Evolutionary conservation across 2,888 invertebrate species (phyloP).

Genomic region (Tromatobia lineatoria): DNA sequence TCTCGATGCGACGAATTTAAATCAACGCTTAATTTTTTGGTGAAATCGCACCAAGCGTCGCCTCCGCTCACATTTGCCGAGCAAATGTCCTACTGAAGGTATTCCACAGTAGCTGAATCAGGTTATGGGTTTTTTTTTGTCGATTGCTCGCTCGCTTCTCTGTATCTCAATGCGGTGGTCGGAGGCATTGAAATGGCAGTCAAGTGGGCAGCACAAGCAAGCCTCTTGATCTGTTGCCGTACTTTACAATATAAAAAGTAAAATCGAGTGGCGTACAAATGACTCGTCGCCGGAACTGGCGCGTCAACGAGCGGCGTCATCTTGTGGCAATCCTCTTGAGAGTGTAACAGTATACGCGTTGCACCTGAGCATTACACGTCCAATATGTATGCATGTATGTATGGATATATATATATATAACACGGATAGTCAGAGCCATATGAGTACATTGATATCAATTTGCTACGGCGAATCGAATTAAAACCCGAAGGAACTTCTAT

Average conservation of each 20-base stretch:
- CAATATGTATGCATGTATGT: background rate
- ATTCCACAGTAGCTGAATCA: constrained; percentile 61
- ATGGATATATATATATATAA: no score
- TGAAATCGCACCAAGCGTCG: constrained; percentile 44
- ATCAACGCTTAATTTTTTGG: constrained; percentile 69
- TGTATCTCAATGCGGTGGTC: constrained; percentile 44
- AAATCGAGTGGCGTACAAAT: constrained; percentile 65
- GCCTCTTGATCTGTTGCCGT: constrained; percentile 32
- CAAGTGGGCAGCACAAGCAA: constrained; percentile 41
- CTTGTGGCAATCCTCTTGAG: constrained; percentile 13
- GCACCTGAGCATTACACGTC: background rate
- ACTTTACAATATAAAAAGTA: constrained; percentile 38
- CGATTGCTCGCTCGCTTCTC: constrained; percentile 33
- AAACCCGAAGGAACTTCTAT: background rate
- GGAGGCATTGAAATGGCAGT: constrained; percentile 50
- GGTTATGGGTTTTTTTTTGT: constrained; percentile 63
- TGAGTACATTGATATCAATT: constrained; percentile 43
- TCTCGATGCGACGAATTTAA: constrained; percentile 69
- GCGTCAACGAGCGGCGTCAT: constrained; percentile 55
- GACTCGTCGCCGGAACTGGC: constrained; percentile 61
- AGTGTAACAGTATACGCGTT: constrained; percentile 15
- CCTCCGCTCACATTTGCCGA: constrained; percentile 40
- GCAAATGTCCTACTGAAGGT: constrained; percentile 50
- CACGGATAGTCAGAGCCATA: background rate
- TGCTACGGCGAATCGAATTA: constrained; percentile 46